phyloP scores from a whole-genome alignment of 2,113 vertebrate genomes.

The Solenodon paradoxus region DNA sequence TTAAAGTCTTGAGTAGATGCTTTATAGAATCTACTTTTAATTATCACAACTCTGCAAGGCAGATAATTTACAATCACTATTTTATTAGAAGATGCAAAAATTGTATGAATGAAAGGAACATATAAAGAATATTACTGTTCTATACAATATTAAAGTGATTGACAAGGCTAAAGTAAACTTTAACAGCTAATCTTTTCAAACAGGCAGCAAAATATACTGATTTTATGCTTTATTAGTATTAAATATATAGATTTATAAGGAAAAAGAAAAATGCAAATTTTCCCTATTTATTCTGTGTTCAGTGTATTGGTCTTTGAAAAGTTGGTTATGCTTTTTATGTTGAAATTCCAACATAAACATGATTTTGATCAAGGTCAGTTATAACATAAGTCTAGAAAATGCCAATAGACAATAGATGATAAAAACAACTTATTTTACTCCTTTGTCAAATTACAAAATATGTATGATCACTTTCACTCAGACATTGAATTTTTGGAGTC shows the following conservation, averaged over 20 bases:
- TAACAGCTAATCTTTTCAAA: not conserved
- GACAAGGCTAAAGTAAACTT: not conserved
- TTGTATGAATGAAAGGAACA: not conserved
- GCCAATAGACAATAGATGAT: not conserved
- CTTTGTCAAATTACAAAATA: not conserved
- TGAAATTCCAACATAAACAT: not conserved
- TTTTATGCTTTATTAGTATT: not conserved
- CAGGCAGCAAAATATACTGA: not conserved
- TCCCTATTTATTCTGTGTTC: not conserved
- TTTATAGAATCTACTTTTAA: not conserved
- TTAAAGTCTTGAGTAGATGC: not conserved
- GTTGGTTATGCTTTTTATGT: not conserved
- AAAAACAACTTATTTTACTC: not conserved
- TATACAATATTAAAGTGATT: not conserved
- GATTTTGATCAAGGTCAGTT: not conserved
- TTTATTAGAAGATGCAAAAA: not conserved
- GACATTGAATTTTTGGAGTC: not conserved
- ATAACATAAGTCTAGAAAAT: not conserved
- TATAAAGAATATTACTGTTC: not conserved
- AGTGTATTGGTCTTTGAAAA: not conserved
- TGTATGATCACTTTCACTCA: not conserved
- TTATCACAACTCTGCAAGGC: not conserved
- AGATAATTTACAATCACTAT: not conserved
- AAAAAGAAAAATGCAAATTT: not conserved
- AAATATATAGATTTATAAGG: not conserved